Evolutionary conservation across 1,140 invertebrate genomes (phyloP).

Genomic region (Proctacanthus coquilletti): DNA sequence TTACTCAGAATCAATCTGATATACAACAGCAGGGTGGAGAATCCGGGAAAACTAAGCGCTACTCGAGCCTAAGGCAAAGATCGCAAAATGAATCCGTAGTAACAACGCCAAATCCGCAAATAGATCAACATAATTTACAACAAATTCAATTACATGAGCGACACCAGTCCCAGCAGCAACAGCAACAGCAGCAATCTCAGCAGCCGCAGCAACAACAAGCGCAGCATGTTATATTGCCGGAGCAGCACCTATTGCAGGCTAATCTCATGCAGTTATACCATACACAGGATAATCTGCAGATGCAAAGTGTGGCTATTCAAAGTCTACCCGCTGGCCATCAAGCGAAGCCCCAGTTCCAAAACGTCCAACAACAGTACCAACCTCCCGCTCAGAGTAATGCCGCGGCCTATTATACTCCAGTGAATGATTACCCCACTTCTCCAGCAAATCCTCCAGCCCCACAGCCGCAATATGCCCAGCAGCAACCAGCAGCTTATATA

Average conservation of each 20-base stretch:
- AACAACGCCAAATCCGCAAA: conserved; percentile 3
- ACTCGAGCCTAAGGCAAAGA: conserved; percentile 56
- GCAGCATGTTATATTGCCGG: conserved; percentile 16
- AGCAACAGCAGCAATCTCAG: conserved; percentile 17
- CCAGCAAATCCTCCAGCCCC: conserved; percentile 9
- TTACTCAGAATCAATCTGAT: conserved; percentile 15
- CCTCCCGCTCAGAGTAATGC: conserved; percentile 9
- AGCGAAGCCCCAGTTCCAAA: not conserved
- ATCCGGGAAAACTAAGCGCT: conserved; percentile 62
- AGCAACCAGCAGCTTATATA: not conserved
- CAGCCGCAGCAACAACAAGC: conserved; percentile 8
- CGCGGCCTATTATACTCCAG: conserved; percentile 1
- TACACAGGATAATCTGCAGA: conserved; percentile 21
- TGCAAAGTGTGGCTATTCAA: conserved; percentile 14
- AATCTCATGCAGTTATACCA: conserved; percentile 24
- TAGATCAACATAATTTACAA: conserved; percentile 17
- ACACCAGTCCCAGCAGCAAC: conserved; percentile 15
- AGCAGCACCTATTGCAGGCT: conserved; percentile 19
- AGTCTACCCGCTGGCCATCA: conserved; percentile 15
- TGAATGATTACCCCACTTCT: too few relatives aligned
- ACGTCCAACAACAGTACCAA: conserved; percentile 7
- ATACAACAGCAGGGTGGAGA: conserved; percentile 14
- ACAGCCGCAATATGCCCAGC: not conserved
- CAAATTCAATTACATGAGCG: conserved; percentile 13
- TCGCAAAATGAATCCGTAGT: conserved; percentile 21